Evolutionary conservation across 2,888 invertebrate genomes (phyloP), one percentile per base, ranked within the genome.

Genomic region (Synergus japonicus): DNA sequence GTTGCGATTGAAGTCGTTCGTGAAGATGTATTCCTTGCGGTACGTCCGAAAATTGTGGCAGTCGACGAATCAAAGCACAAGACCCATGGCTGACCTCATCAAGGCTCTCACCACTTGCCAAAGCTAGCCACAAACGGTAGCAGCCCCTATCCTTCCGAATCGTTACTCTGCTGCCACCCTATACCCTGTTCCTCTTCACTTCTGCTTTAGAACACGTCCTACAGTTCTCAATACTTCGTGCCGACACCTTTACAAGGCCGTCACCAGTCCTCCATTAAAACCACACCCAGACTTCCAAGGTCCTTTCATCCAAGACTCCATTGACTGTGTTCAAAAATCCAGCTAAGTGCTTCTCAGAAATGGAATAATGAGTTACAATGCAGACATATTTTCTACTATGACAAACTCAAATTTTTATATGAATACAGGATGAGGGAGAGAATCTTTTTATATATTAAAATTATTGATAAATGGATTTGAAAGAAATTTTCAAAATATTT

Each of bases 11-110:
- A 54, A 73, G 49, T 73, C 73, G 73, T 73, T 73, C 73, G 29
- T n/a, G 29, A 69, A 69, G 69, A 69, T 66, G 43, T 66, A 66
- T 66, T 66, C 41, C 65, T 49, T 69, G 69, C 29, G 69, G 69
- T 46, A 69, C 29, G 69, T 49, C 69, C 69, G 9, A 73, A 54
- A 73, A 54, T n/a, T 49, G 41, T 65, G 43, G 37, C 43, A 41
- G 43, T 73, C 69, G 49, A 37, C 69, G 49, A 73, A 73, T 73
- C 69, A 73, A 73, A 73, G 54, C 69, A 29, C 69, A 73, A 46
- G 49, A 67, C 18, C 77, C 77, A 76, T 66, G 82, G 65, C 78
- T 77, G 80, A 82, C 79, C 82, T 80, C 79, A 78, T 82, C 78
- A 78, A 78, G 76, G 76, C 67, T 63, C 49, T 76, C 15, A 63